These are phyloP conservation scores for Coilia nasus DNA, from an alignment of 2,797 vertebrate genomes.

Conservation along the genomic window DNA sequence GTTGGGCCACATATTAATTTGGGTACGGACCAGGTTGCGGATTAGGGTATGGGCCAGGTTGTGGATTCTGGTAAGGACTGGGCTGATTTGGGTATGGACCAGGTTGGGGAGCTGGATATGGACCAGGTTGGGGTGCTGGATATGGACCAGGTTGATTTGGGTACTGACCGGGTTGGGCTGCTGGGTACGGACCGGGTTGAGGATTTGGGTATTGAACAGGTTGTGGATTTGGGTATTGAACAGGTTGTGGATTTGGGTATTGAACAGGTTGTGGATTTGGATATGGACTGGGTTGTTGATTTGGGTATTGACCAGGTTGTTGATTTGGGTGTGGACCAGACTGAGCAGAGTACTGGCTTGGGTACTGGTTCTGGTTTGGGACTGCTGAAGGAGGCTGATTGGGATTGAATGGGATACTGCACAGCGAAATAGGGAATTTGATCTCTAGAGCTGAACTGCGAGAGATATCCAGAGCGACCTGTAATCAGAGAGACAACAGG, in stretches of 20 bases:
- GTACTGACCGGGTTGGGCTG: not conserved
- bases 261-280: not conserved
- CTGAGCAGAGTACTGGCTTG: not conserved
- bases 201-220: not conserved
- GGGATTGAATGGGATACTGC: not conserved
- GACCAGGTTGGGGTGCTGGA: not conserved
- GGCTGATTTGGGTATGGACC: not conserved
- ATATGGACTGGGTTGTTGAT: not conserved
- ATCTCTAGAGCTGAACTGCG: not conserved
- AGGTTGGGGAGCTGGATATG: not conserved
- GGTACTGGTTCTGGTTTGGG: not conserved
- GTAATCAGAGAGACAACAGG: not conserved
- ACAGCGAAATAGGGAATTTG: constrained; percentile 12
- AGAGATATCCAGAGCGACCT: not conserved
- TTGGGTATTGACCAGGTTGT: not conserved
- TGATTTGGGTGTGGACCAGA: not conserved
- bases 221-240: not conserved
- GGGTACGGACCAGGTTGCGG: not conserved
- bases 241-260: not conserved
- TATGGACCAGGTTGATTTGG: not conserved
- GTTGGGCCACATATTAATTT: not conserved
- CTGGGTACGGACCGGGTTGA: not conserved
- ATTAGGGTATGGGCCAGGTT: not conserved
- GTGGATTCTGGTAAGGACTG: not conserved
- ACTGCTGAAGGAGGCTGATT: not conserved